phyloP scores from a whole-genome alignment of 2,113 vertebrate genomes.

The Alligator mississippiensis region DNA sequence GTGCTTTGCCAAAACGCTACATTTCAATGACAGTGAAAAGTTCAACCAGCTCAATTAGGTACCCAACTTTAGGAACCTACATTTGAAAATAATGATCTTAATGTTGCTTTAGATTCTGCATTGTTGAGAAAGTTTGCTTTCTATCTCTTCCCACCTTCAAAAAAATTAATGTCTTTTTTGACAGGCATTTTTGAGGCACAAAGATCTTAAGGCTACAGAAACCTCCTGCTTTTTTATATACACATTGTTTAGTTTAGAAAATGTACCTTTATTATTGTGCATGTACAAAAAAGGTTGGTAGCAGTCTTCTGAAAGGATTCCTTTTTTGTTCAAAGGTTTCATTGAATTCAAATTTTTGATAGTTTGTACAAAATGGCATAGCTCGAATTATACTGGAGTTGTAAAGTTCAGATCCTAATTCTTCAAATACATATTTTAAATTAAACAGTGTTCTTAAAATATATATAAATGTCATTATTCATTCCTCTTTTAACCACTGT shows the following conservation, averaged over 20 bases:
- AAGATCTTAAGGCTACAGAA: constrained; percentile 7
- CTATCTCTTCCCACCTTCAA: background rate
- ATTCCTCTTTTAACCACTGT: constrained; percentile 28
- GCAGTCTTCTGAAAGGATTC: background rate
- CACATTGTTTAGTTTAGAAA: constrained; percentile 19
- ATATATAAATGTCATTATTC: background rate
- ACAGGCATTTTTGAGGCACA: background rate
- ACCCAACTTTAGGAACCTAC: background rate
- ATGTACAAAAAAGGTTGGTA: constrained; percentile 5
- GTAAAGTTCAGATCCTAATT: background rate
- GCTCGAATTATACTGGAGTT: background rate
- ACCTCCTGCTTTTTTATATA: background rate
- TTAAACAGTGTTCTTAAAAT: background rate
- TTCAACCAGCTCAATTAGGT: background rate
- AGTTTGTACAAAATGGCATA: background rate
- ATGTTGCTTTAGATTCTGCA: background rate
- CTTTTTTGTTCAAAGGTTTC: constrained; percentile 1
- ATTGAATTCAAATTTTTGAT: constrained; percentile 25
- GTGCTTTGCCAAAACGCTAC: background rate
- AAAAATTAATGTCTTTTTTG: background rate
- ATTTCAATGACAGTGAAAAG: background rate
- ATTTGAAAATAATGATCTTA: background rate
- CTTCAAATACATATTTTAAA: background rate
- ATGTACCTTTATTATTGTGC: background rate
- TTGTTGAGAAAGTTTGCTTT: background rate